Percentiles rank a stretch among this genome's conserved stretches.
Evolutionary conservation across 2,888 invertebrate species (phyloP).

Genomic region (Eupithecia abbreviata): DNA sequence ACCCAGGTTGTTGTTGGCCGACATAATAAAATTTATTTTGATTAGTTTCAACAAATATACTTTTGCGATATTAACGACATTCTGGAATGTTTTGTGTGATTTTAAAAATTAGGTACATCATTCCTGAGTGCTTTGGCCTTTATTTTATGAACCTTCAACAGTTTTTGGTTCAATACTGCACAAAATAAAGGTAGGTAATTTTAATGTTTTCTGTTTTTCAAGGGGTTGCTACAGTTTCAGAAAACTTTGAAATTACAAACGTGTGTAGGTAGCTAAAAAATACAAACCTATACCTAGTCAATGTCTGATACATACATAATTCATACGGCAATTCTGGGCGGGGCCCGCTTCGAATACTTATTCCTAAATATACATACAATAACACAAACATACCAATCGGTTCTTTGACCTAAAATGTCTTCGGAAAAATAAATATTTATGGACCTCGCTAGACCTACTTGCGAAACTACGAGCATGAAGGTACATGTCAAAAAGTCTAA

Average conservation of each 20-base stretch:
- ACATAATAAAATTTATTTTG: background rate
- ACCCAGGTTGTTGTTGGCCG: background rate
- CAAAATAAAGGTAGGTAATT: no score
- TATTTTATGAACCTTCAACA: no score
- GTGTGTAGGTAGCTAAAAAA: background rate
- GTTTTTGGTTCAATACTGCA: no score
- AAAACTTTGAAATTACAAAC: background rate
- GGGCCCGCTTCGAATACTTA: slow-evolving; percentile 27
- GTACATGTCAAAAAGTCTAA: background rate
- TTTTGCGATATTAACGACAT: background rate
- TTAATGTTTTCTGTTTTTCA: no score
- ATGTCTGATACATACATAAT: slow-evolving; percentile 35
- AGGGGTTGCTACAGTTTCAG: background rate
- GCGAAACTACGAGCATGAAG: background rate
- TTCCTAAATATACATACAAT: slow-evolving; percentile 31
- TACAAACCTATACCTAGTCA: background rate
- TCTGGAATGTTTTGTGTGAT: background rate
- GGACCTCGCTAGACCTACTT: background rate
- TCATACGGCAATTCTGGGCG: slow-evolving; percentile 20
- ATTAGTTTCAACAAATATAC: background rate
- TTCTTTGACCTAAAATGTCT: background rate
- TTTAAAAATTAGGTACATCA: background rate
- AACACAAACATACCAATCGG: slow-evolving; percentile 17
- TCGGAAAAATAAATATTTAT: background rate
- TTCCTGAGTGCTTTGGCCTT: background rate